Evolutionary conservation across 2,113 vertebrate genomes (phyloP).

Genomic region (Neodon shergylaensis): DNA sequence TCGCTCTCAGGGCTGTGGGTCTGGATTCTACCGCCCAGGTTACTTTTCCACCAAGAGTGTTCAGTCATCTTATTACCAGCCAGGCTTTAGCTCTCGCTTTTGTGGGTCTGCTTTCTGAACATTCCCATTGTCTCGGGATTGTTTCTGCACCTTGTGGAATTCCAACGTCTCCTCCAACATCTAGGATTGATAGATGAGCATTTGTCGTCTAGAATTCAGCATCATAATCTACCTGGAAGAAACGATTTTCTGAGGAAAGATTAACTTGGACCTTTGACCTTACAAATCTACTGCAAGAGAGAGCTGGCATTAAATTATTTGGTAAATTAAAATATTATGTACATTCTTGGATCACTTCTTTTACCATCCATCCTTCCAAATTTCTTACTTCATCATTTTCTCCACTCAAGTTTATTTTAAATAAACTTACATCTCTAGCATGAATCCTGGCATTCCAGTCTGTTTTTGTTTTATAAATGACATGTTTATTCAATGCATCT

Average conservation of each 20-base stretch:
- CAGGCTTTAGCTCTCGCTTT: not conserved
- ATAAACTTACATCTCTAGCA: conserved; percentile 55
- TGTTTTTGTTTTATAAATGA: not conserved
- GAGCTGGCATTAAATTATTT: not conserved
- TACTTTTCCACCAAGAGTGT: not conserved
- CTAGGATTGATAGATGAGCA: not conserved
- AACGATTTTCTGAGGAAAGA: not conserved
- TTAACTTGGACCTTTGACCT: not conserved
- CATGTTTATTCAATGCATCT: not conserved
- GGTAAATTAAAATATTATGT: not conserved
- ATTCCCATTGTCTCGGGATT: not conserved
- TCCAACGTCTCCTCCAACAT: too few species aligned
- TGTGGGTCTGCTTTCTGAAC: conserved; percentile 27
- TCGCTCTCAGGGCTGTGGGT: not conserved
- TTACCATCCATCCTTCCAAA: not conserved
- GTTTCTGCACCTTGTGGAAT: not conserved
- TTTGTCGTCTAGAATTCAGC: not conserved
- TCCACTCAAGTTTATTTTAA: conserved; percentile 8
- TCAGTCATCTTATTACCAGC: not conserved
- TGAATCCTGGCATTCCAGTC: not conserved
- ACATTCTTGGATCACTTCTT: not conserved
- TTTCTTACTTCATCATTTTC: not conserved
- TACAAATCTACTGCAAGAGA: not conserved
- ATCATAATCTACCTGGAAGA: not conserved
- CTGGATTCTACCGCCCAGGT: not conserved